These are phyloP conservation scores for Tachyglossus aculeatus DNA, from an alignment of 2,797 vertebrate genomes.

Conservation along the genomic window DNA sequence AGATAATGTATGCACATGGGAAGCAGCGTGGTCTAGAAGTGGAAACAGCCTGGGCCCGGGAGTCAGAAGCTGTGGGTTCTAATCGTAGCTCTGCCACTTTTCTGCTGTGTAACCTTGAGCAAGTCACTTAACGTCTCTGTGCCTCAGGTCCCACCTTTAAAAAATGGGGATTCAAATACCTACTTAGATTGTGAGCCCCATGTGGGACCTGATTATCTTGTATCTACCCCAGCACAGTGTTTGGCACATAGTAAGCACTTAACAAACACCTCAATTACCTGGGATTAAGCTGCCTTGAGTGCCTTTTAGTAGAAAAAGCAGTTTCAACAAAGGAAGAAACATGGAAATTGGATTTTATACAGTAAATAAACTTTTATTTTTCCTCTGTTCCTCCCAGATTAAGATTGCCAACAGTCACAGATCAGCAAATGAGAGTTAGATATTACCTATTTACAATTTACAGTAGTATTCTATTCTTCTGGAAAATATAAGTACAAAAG, in stretches of 20 bases:
- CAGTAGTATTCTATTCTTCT: slow-evolving; percentile 79
- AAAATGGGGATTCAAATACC: background rate
- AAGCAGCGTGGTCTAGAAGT: too few relatives aligned
- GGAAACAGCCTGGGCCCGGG: too few relatives aligned
- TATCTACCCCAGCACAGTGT: too few relatives aligned
- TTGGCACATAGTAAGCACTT: too few relatives aligned
- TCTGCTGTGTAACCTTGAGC: background rate
- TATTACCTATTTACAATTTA: slow-evolving; percentile 91
- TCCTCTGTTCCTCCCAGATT: slow-evolving; percentile 82
- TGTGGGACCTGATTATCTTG: too few relatives aligned
- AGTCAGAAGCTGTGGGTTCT: too few relatives aligned
- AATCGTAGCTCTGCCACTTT: background rate
- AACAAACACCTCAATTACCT: too few relatives aligned
- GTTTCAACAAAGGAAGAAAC: slow-evolving; percentile 11
- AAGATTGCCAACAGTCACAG: slow-evolving; percentile 82
- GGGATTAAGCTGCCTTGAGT: too few relatives aligned
- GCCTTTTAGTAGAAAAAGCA: slow-evolving; percentile 14
- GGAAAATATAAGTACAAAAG: slow-evolving; percentile 92
- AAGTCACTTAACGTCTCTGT: background rate
- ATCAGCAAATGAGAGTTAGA: slow-evolving; percentile 79
- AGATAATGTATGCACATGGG: too few relatives aligned
- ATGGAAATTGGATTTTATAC: slow-evolving; percentile 61
- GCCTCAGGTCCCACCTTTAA: background rate
- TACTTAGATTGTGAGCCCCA: background rate
- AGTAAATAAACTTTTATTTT: slow-evolving; percentile 95